phyloP scores from a whole-genome alignment of 2,888 invertebrate species.

The Stenodema calcarata region DNA sequence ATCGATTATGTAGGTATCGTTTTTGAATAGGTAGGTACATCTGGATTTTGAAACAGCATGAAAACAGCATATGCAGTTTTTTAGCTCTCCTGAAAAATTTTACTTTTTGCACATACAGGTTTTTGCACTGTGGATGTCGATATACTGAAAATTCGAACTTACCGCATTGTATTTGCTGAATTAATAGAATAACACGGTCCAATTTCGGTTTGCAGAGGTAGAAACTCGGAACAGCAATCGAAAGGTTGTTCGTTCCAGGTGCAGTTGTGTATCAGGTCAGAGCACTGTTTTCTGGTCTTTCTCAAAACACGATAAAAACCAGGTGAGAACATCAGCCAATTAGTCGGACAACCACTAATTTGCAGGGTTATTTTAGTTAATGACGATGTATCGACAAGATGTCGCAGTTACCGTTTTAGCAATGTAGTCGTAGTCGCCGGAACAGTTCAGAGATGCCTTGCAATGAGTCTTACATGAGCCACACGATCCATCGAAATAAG shows the following conservation, averaged over 20 bases:
- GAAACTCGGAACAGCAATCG: constrained; percentile 58
- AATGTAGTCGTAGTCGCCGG: constrained; percentile 54
- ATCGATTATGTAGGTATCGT: too few species aligned
- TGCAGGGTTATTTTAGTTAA: background rate
- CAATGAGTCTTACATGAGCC: constrained; percentile 65
- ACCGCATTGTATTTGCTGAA: constrained; percentile 55
- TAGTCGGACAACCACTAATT: background rate
- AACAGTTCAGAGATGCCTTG: constrained; percentile 59
- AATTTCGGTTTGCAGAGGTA: constrained; percentile 57
- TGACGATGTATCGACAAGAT: too few species aligned
- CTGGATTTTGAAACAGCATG: too few species aligned
- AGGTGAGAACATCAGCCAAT: background rate
- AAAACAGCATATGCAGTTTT: too few species aligned
- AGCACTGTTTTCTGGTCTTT: constrained; percentile 61
- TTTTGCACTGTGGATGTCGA: too few species aligned
- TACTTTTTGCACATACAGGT: too few species aligned
- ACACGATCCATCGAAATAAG: constrained; percentile 69
- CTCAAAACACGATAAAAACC: background rate
- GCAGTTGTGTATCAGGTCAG: constrained; percentile 56
- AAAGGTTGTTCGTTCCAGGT: constrained; percentile 57
- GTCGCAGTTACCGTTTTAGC: constrained; percentile 52
- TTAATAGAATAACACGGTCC: constrained; percentile 58
- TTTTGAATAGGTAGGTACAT: too few species aligned
- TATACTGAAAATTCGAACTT: background rate
- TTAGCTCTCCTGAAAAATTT: too few species aligned